These are phyloP conservation scores for Pogonus chalceus DNA, from an alignment of 1,140 invertebrate genomes.

Conservation along the genomic window DNA sequence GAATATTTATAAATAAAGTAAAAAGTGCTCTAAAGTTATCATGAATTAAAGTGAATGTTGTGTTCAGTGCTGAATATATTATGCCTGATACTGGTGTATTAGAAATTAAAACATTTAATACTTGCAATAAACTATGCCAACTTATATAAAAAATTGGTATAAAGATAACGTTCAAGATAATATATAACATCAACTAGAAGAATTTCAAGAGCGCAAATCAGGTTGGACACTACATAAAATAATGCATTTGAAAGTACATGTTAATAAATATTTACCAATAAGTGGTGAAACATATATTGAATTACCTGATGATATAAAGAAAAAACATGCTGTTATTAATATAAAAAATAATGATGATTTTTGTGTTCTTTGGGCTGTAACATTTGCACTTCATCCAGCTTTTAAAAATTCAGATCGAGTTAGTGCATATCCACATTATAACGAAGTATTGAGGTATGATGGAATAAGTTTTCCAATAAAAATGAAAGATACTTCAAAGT, in stretches of 20 bases:
- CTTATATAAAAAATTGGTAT: no score
- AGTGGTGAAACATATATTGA: conserved; percentile 21
- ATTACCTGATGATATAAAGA: conserved; percentile 21
- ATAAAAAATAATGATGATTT: conserved; percentile 23
- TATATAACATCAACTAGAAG: conserved; percentile 16
- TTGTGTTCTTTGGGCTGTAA: conserved; percentile 26
- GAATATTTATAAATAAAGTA: no score
- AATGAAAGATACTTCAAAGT: conserved; percentile 14
- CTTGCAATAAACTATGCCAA: no score
- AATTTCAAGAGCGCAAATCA: conserved; percentile 24
- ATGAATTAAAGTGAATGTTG: no score
- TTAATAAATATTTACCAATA: conserved; percentile 25
- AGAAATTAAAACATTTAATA: no score
- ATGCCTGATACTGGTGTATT: no score
- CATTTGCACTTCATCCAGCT: conserved; percentile 18
- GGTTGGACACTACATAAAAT: conserved; percentile 25
- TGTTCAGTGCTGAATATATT: no score
- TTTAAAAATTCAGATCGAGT: conserved; percentile 2
- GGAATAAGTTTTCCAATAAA: conserved; percentile 13
- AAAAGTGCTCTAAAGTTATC: no score
- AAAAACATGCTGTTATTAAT: conserved; percentile 27
- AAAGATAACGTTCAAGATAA: no score
- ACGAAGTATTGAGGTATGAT: conserved; percentile 9
- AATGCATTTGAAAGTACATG: conserved; percentile 19
- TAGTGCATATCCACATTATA: conserved; percentile 19